Percentiles rank a stretch among this genome's conserved stretches.
phyloP scores from a whole-genome alignment of 2,113 vertebrate genomes.

The Macrotus californicus region DNA sequence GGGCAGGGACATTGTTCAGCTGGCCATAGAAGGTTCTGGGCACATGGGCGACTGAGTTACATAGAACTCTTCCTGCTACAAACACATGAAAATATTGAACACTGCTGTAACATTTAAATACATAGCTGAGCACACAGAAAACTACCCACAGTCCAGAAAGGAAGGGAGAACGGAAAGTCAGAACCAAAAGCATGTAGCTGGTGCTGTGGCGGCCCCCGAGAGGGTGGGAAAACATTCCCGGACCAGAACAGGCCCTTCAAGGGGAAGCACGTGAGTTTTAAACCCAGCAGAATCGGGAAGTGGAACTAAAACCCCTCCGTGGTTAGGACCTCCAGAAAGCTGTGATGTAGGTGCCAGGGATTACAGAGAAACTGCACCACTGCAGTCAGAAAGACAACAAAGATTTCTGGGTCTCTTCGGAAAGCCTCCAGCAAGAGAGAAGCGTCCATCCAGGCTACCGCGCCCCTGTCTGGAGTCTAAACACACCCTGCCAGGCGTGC shows the following conservation, averaged over 20 bases:
- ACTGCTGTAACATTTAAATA: background rate
- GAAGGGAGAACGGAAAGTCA: slow-evolving; percentile 5
- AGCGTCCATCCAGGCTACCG: background rate
- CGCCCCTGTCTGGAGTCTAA: background rate
- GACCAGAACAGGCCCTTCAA: background rate
- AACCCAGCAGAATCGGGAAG: background rate
- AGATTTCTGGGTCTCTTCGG: background rate
- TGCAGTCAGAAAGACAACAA: background rate
- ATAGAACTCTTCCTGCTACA: background rate
- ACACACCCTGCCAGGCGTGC: too few species aligned
- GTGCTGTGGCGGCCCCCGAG: accelerated
- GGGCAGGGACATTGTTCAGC: background rate
- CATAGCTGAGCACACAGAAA: background rate
- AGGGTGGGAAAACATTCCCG: too few species aligned
- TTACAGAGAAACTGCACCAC: background rate
- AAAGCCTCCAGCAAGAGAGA: background rate
- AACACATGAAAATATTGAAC: background rate
- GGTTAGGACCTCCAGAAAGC: background rate
- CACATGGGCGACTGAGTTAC: background rate
- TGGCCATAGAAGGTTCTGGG: background rate
- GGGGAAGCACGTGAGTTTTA: background rate
- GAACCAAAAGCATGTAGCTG: background rate
- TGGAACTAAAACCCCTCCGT: background rate
- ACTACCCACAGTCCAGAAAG: background rate
- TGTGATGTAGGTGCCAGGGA: background rate